phyloP scores from a whole-genome alignment of 2,797 vertebrate species.

The Eutrigla gurnardus region DNA sequence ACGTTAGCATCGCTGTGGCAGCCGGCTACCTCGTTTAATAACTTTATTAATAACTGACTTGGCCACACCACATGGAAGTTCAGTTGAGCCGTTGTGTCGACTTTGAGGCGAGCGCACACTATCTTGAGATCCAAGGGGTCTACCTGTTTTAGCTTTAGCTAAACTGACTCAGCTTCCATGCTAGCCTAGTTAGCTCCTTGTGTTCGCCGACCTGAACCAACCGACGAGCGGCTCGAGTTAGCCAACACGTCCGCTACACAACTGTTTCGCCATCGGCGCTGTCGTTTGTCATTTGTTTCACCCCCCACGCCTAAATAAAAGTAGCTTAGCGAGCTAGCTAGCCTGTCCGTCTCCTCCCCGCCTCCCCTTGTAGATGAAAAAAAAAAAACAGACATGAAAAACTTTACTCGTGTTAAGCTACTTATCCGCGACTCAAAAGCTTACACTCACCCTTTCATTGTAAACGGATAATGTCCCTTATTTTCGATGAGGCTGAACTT shows the following conservation, averaged over 20 bases:
- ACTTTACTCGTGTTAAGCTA: constrained; percentile 80
- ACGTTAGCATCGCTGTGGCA: not conserved
- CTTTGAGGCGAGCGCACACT: not conserved
- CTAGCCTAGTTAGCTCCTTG: constrained; percentile 41
- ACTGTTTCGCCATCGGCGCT: not conserved
- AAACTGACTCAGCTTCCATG: constrained; percentile 67
- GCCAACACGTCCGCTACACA: not conserved
- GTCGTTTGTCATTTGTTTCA: constrained; percentile 24
- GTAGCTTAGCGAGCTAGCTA: constrained; percentile 74
- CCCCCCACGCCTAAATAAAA: constrained; percentile 43
- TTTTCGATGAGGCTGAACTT: constrained; percentile 68
- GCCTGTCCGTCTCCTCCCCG: constrained; percentile 76
- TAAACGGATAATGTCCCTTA: constrained; percentile 77
- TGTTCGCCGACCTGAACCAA: not conserved
- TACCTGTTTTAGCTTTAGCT: constrained; percentile 58
- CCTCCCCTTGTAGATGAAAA: constrained; percentile 67
- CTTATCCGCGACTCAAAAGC: constrained; percentile 66
- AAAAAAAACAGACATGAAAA: constrained; percentile 79
- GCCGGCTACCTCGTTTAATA: not conserved
- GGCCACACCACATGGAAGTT: not conserved
- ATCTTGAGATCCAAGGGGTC: constrained; percentile 7
- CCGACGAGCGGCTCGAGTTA: constrained; percentile 33
- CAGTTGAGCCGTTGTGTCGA: not conserved
- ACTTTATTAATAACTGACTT: not conserved
- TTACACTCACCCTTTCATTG: constrained; percentile 90